These are phyloP conservation scores for Lasioglossum morio DNA, from an alignment of 2,888 invertebrate species.

Conservation along the genomic window DNA sequence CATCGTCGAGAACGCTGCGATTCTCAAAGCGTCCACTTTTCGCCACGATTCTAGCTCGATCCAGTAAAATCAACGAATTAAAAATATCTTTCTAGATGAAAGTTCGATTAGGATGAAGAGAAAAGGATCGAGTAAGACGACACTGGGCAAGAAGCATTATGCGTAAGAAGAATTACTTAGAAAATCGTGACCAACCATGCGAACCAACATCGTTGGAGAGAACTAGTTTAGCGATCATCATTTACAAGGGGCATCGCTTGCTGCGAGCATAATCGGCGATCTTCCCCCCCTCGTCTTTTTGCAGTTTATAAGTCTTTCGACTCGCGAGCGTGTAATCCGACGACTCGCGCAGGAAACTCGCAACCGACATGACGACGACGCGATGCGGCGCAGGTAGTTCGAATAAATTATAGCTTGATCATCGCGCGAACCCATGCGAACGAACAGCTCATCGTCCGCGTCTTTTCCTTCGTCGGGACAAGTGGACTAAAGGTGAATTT, in stretches of 20 bases:
- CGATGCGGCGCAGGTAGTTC: not conserved
- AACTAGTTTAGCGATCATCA: not conserved
- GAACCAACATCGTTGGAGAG: not conserved
- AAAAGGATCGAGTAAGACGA: not conserved
- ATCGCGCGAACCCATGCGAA: slow-evolving; percentile 40
- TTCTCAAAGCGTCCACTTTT: no score
- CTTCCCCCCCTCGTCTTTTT: not conserved
- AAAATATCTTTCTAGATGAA: no score
- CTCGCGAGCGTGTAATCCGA: slow-evolving; percentile 28
- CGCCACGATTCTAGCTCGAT: no score
- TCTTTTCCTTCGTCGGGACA: slow-evolving; percentile 45
- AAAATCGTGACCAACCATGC: not conserved
- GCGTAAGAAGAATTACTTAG: not conserved
- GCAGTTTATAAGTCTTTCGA: not conserved
- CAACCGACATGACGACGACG: not conserved
- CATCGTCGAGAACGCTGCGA: no score
- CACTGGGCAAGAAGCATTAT: not conserved
- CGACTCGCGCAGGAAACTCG: slow-evolving; percentile 45
- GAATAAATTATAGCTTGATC: slow-evolving; percentile 61
- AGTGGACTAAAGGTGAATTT: slow-evolving; percentile 24
- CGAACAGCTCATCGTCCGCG: slow-evolving; percentile 49
- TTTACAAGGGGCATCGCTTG: not conserved
- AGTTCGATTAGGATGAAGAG: no score
- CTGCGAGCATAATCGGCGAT: not conserved
- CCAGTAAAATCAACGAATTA: no score